These are phyloP conservation scores for Cyclopterus lumpus DNA, from an alignment of 2,797 vertebrate species.

Conservation along the genomic window DNA sequence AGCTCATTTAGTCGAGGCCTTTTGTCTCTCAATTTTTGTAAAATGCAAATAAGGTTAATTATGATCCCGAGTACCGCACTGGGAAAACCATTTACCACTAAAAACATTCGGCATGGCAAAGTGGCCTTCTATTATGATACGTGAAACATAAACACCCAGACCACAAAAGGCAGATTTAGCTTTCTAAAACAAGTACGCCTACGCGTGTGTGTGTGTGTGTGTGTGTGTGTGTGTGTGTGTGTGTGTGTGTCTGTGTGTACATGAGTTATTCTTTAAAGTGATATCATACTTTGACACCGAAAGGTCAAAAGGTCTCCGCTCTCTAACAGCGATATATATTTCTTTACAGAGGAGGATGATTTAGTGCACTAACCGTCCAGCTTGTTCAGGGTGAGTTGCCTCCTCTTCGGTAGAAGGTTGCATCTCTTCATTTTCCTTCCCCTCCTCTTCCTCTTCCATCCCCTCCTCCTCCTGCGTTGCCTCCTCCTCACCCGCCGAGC, in stretches of 20 bases:
- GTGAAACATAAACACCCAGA: conserved; percentile 17
- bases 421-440: conserved; percentile 53
- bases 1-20: conserved; percentile 31
- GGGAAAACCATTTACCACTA: conserved; percentile 20
- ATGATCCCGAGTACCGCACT: conserved; percentile 35
- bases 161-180: background rate
- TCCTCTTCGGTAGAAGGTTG: conserved; percentile 48
- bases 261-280: background rate
- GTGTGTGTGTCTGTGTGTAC: too few species aligned
- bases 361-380: conserved; percentile 64
- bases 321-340: background rate
- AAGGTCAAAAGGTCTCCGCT: conserved; percentile 8
- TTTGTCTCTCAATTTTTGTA: conserved; percentile 41
- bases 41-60: conserved; percentile 51
- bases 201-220: background rate
- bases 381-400: conserved; percentile 45
- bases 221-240: background rate
- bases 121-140: background rate
- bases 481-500: conserved; percentile 42
- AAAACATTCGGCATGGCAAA: conserved; percentile 17
- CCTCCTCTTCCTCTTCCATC: conserved; percentile 57
- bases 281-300: conserved; percentile 3
- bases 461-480: conserved; percentile 41
- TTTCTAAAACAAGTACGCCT: background rate
- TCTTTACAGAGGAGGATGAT: background rate